Percentiles rank a stretch among this genome's conserved stretches.
Evolutionary conservation across 2,797 vertebrate genomes (phyloP).

Genomic region (Falco novaeseelandiae): DNA sequence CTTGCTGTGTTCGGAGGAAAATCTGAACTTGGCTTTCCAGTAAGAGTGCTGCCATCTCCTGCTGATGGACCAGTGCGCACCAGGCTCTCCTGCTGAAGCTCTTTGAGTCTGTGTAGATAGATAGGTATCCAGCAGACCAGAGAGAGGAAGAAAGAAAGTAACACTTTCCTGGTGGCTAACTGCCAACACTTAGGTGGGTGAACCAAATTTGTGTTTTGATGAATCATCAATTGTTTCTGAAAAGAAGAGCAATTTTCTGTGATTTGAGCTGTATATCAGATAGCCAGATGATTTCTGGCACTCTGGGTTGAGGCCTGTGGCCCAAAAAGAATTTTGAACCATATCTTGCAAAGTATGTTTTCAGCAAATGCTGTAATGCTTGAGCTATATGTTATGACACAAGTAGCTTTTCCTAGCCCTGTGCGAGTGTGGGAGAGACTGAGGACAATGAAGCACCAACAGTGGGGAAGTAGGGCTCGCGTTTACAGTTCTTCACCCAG

Average conservation of each 20-base stretch:
- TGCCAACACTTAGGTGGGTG: not conserved
- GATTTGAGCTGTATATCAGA: not conserved
- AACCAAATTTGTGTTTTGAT: not conserved
- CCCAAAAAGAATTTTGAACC: not conserved
- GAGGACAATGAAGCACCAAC: not conserved
- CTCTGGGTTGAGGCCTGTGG: not conserved
- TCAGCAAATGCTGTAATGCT: not conserved
- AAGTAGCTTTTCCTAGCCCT: not conserved
- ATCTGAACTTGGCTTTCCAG: not conserved
- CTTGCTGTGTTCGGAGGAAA: not conserved
- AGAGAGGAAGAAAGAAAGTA: not conserved
- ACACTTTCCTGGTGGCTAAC: not conserved
- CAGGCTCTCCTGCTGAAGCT: not conserved
- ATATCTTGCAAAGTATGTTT: not conserved
- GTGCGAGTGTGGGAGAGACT: not conserved
- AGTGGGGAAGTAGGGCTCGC: not conserved
- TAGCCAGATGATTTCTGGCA: not conserved
- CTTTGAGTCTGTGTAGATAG: not conserved
- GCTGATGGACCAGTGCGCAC: not conserved
- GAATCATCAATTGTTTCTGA: not conserved
- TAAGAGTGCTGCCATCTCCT: not conserved
- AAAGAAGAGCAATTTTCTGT: not conserved
- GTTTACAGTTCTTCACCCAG: not conserved
- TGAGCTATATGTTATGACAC: not conserved
- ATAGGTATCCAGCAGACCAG: not conserved